Percentiles rank a stretch among this genome's conserved stretches.
phyloP scores from a whole-genome alignment of 2,113 vertebrate species.

The Xenopus borealis region DNA sequence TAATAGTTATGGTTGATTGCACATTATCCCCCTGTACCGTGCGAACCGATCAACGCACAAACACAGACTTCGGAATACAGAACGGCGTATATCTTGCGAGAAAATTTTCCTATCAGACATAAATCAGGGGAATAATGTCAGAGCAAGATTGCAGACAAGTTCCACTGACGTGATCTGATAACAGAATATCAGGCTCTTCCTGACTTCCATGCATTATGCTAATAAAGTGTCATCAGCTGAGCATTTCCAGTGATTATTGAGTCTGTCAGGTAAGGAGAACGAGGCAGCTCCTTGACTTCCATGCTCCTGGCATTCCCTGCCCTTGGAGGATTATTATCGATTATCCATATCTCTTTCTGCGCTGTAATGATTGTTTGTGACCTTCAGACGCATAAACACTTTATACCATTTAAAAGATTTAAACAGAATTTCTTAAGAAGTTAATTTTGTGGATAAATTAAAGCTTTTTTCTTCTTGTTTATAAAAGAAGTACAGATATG shows the following conservation, averaged over 20 bases:
- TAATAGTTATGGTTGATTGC: no score
- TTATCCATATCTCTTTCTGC: constrained; percentile 25
- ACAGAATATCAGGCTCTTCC: constrained; percentile 24
- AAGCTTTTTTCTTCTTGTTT: no score
- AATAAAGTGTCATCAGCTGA: constrained; percentile 42
- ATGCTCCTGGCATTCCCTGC: constrained; percentile 11
- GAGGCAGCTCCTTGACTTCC: constrained; percentile 20
- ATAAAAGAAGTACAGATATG: no score
- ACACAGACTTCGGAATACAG: no score
- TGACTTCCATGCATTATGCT: constrained; percentile 39
- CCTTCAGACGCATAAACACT: constrained; percentile 25
- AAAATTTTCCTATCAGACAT: neutral
- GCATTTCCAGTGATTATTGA: constrained; percentile 40
- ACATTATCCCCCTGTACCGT: no score
- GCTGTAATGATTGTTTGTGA: constrained; percentile 14
- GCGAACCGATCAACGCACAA: no score
- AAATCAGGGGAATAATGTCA: constrained; percentile 16
- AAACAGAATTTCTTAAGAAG: no score
- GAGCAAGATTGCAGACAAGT: neutral
- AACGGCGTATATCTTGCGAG: no score
- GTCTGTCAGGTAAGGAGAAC: constrained; percentile 43
- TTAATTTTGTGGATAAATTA: no score
- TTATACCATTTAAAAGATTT: neutral
- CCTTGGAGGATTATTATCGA: constrained; percentile 26
- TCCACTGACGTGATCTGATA: constrained; percentile 28